Evolutionary conservation across 2,888 invertebrate genomes (phyloP), one percentile per base, ranked within the genome.

Genomic region (Tetranychus truncatus): DNA sequence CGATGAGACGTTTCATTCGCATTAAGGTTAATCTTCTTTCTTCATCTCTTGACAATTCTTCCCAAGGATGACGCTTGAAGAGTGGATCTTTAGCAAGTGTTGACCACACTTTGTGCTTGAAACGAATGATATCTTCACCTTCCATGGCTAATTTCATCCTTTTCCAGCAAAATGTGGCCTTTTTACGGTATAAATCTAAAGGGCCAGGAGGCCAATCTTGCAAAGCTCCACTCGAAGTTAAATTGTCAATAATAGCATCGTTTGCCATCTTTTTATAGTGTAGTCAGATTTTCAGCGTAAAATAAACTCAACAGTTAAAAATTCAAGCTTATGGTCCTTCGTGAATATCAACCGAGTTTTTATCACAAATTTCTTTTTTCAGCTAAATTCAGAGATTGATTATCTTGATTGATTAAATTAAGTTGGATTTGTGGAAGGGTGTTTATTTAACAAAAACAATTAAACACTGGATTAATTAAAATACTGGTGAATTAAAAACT

Each of bases 101-200:
- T 21, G 87, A 86, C 89, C 90, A 92, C 80, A 92, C 85, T 81
- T 88, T 87, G 82, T 89, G 87, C 88, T 92, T 91, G 77, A 89
- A 87, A 81, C 87, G 86, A 55, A 93, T 82, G 77, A 87, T 84
- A 74, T 90, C 88, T 80, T 89, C 88, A 78, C 89, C 90, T 82
- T 92, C 91, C 77, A 94, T 84, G 75, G 90, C 87, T 71, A 91
- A 81, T 81, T 89, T 89, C 83, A 95, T 86, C 77, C 87, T 86
- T 83, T 91, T 92, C 92, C 93, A 94, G 81, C 92, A 87, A 81
- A 95, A 94, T 20, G 88, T 88, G 1, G 92, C 89, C 78, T 86
- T 87, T 79, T 88, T 88, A 79, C 95, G 87, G 82, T 91, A 94
- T 1, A 81, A 83, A 81, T 91, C 90, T 78, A 95, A 84, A 8